Evolutionary conservation across 2,888 invertebrate genomes (phyloP), one percentile per base, ranked within the genome.

Genomic region (Epistrophella euchroma): DNA sequence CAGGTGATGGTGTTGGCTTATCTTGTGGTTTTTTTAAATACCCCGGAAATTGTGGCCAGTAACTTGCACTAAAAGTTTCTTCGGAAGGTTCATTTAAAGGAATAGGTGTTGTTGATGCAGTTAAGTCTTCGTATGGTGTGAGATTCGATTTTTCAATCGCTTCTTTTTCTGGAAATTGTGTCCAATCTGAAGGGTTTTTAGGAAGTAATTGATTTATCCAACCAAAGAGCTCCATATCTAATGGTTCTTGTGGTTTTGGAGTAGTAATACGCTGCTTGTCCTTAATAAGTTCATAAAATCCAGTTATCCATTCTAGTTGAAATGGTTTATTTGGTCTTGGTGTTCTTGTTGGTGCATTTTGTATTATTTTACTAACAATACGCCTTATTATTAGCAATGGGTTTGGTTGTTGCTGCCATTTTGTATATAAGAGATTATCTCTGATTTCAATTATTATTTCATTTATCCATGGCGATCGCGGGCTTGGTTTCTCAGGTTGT

Each of bases 401-500:
- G 4, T 32, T 13, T 35, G 15, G 28, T 0, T 13, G 2, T 19
- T 35, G 11, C 13, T 3, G 7, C 22, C 13, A 10, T 0, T 45
- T 13, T 32, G 5, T 15, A 0, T 19, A 15, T 0, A 47, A 5
- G 0, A 66, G 4, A 32, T 15, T 28, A 7, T 66, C 19, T 32
- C 9, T 17, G 4, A 66, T 66, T 19, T 32, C 28, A 3, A 19
- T 32, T 19, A 66, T 47, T 15, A 66, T 47, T 66, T 19, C 15
- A 32, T 47, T 35, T 17, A 66, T 35, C 66, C 45, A 66, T 19
- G 19, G 66, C 9, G 19, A 15, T 32, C 66, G 66, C 0, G 15
- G 7, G 5, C 0, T 32, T 19, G 7, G 45, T 47, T 5, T 19
- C 4, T 47, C 66, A 3, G 47, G 47, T 10, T 35, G 4, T 0